Evolutionary conservation across 2,888 invertebrate species (phyloP).

Genomic region (Malacosoma neustria): DNA sequence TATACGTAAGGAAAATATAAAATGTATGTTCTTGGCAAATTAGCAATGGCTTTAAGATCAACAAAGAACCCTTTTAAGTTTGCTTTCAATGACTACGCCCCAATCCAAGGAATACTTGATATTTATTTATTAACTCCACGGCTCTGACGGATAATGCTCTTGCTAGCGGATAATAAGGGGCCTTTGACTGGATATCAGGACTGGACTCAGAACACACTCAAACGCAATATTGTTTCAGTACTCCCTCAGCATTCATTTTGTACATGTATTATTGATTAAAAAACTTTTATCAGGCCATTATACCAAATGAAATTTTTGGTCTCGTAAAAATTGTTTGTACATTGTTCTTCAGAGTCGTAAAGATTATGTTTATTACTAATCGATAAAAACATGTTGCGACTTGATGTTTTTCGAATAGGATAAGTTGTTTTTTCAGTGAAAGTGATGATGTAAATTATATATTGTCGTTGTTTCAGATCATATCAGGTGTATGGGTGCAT

Average conservation of each 20-base stretch:
- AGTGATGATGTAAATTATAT: not conserved
- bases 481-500: not conserved
- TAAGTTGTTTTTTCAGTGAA: not conserved
- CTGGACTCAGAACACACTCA: not conserved
- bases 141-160: not conserved
- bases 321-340: not conserved
- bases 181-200: not conserved
- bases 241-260: not conserved
- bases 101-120: not conserved
- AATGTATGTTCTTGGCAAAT: no score
- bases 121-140: not conserved
- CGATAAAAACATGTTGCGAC: not conserved
- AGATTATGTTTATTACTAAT: not conserved
- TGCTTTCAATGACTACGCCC: not conserved
- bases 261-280: not conserved
- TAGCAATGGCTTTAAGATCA: no score
- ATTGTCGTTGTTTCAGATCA: not conserved
- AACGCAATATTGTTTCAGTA: not conserved
- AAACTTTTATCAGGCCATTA: conserved; percentile 4
- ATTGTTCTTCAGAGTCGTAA: not conserved
- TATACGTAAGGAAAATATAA: no score
- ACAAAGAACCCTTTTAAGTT: not conserved
- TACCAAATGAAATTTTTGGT: not conserved
- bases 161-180: not conserved
- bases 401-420: not conserved